Evolutionary conservation across 2,797 vertebrate species (phyloP).

Genomic region (Rhadinocentrus ornatus): DNA sequence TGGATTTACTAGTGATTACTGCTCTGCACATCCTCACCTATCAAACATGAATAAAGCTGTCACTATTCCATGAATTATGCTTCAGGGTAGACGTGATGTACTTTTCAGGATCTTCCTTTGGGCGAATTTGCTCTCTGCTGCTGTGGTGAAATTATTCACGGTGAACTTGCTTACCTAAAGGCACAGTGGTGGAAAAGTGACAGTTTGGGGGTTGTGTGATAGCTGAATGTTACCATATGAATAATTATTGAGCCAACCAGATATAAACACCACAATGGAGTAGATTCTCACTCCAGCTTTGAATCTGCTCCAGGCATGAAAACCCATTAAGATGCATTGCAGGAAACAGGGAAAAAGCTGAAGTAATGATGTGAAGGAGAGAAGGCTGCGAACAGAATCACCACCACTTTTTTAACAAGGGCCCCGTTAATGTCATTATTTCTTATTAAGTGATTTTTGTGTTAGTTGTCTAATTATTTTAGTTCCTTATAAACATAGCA

Average conservation of each 20-base stretch:
- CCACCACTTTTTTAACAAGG: slow-evolving; percentile 29
- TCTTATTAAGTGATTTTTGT: slow-evolving; percentile 50
- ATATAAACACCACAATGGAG: slow-evolving; percentile 58
- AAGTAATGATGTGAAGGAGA: slow-evolving; percentile 55
- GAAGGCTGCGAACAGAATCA: slow-evolving; percentile 51
- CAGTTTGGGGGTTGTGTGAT: slow-evolving; percentile 68
- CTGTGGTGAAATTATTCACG: slow-evolving; percentile 70
- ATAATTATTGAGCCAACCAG: slow-evolving; percentile 69
- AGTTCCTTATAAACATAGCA: slow-evolving; percentile 26
- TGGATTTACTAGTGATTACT: slow-evolving; percentile 61
- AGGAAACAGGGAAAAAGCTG: slow-evolving; percentile 43
- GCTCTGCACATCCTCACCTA: slow-evolving; percentile 45
- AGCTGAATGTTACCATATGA: slow-evolving; percentile 70
- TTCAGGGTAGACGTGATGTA: slow-evolving; percentile 59
- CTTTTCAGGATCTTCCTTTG: slow-evolving; percentile 68
- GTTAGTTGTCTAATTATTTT: slow-evolving; percentile 45
- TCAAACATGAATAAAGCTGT: slow-evolving; percentile 64
- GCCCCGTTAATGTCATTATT: slow-evolving; percentile 60
- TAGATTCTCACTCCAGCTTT: slow-evolving; percentile 51
- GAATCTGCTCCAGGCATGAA: slow-evolving; percentile 69
- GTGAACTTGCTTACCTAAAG: slow-evolving; percentile 65
- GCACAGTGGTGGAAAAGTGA: slow-evolving; percentile 59
- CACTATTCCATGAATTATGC: slow-evolving; percentile 43
- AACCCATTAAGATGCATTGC: slow-evolving; percentile 73
- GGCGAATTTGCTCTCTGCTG: slow-evolving; percentile 54